A percentile compares a stretch with the other conserved stretches of the same genome.
Conservation (phyloP, 2,797 vertebrate species). For the Poeciliopsis infans region DNA sequence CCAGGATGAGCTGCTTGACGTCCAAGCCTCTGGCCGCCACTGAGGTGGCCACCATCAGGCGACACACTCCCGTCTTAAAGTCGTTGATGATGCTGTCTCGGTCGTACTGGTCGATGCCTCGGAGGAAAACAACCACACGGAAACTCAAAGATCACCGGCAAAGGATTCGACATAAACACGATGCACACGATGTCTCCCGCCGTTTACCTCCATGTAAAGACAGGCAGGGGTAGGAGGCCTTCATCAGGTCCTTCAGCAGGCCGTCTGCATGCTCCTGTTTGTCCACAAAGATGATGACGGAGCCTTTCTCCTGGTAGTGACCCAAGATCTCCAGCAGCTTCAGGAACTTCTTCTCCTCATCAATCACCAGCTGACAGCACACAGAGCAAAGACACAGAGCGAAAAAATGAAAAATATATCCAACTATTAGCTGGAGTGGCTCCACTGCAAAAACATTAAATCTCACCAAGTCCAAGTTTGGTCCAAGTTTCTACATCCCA, state of each 20-base stretch:
- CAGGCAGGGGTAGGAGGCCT: conserved; percentile 98
- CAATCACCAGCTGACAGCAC: conserved; percentile 90
- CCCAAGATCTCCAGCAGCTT: conserved; percentile 96
- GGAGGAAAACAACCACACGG: neutral
- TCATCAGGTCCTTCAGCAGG: conserved; percentile 96
- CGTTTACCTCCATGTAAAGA: conserved; percentile 95
- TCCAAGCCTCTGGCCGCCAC: conserved; percentile 96
- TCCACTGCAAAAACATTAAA: neutral
- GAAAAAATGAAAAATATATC: neutral
- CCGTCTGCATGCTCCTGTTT: conserved; percentile 97
- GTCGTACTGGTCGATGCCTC: conserved; percentile 98
- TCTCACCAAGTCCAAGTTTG: too few species aligned
- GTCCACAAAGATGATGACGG: conserved; percentile 98
- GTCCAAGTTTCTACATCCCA: too few species aligned
- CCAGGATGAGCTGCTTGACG: conserved; percentile 95
- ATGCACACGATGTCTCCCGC: neutral
- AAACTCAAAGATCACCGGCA: neutral
- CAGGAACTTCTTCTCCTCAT: conserved; percentile 97
- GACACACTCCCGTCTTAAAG: conserved; percentile 95
- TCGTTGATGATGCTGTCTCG: conserved; percentile 98
- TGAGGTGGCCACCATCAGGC: conserved; percentile 96
- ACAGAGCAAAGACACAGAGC: neutral
- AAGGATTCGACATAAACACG: too few species aligned
- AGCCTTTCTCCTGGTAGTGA: conserved; percentile 97
- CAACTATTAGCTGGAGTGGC: neutral